Evolutionary conservation across 2,113 vertebrate genomes (phyloP), one percentile per base, ranked within the genome.

Genomic region (Sarotherodon lohbergeri): DNA sequence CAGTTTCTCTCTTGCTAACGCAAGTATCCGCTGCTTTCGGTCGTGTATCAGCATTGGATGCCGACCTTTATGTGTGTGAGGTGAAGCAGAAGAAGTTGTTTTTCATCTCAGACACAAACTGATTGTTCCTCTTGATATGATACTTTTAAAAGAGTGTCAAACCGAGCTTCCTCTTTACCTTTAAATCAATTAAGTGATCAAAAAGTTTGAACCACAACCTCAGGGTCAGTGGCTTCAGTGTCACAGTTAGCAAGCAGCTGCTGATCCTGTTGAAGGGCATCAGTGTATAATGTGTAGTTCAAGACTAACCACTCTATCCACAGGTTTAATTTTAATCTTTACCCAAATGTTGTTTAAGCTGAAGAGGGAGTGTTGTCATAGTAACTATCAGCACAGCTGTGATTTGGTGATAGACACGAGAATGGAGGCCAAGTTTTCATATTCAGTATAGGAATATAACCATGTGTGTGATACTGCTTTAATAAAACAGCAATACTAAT

Each of bases 211-310:
- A 24, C 19, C 43, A 39, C 55, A 84, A 41, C 19, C 22, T 39
- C 61, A 32, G 55, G 34, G 17, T 73, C 84, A 86, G 57, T 19
- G 16, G 46, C 50, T 63, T 86, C 39, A 79, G 6, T 24, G 78
- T 55, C 85, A 82, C 66, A 48, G 89, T 71, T 81, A 83, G 84
- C 41, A 7, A 94, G 59, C 56, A 84, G 59, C n/a, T 61, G 85
- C 79, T 78, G 88, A 92, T 87, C 76, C 32, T 43, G 9, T 22
- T 87, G 41, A 71, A 66, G 17, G n/a, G 19, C 22, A 84, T 90
- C 14, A 9, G 56, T 29, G 41, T 13, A 46, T 12, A 16, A 48
- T 39, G 22, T 24, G 43, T 24, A 7, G 10, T 41, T 89, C 13
- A 87, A 78, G 71, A 61, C 17, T 61, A 22, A 46, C 2, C 16